These are phyloP conservation scores for Mimas tiliae DNA, from an alignment of 2,888 invertebrate species.

Conservation along the genomic window DNA sequence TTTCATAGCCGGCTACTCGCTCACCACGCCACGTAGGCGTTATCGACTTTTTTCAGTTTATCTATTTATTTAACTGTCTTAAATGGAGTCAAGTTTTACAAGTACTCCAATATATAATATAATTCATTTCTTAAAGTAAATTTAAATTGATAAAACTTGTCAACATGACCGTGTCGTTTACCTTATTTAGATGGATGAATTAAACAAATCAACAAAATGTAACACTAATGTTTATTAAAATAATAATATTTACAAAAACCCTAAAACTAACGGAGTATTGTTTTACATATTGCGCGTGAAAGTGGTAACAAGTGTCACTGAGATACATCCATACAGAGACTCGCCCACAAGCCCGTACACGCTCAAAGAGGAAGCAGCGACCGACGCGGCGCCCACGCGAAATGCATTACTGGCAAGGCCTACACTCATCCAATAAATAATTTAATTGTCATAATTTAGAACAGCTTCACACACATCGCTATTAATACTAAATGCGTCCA, in stretches of 20 bases:
- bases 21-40: too few relatives aligned
- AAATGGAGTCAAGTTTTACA: not conserved
- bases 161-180: not conserved
- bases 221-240: slow-evolving; percentile 58
- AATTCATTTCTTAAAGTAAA: too few relatives aligned
- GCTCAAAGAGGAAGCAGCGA: slow-evolving; percentile 31
- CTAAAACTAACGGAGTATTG: slow-evolving; percentile 77
- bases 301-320: slow-evolving; percentile 70
- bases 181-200: slow-evolving; percentile 35
- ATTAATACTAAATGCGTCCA: slow-evolving; percentile 56
- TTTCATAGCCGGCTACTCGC: too few relatives aligned
- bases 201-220: slow-evolving; percentile 46
- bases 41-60: too few relatives aligned
- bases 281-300: slow-evolving; percentile 67
- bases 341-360: slow-evolving; percentile 28
- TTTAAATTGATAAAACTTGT: not conserved
- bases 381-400: slow-evolving; percentile 50
- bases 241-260: slow-evolving; percentile 75
- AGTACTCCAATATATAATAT: too few relatives aligned
- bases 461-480: slow-evolving; percentile 51
- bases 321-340: slow-evolving; percentile 39
- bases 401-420: slow-evolving; percentile 81
- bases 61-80: too few relatives aligned
- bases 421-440: slow-evolving; percentile 77
- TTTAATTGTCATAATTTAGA: slow-evolving; percentile 60